Conservation (phyloP, 2,113 vertebrate genomes). For the Thamnophis sirtalis region DNA sequence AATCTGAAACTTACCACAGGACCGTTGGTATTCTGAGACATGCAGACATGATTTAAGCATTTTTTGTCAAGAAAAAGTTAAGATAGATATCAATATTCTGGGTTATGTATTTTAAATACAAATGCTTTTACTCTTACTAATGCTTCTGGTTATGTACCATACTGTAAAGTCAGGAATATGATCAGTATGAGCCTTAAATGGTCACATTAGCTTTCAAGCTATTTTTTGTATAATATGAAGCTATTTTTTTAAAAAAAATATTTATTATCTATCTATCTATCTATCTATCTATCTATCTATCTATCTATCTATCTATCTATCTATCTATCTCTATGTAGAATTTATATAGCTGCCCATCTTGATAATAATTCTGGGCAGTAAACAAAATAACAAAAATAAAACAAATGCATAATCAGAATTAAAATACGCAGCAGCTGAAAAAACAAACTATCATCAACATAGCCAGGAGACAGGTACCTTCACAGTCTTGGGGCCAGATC, state of each 20-base stretch:
- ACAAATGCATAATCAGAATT: neutral
- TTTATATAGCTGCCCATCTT: neutral
- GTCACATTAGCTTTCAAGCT: neutral
- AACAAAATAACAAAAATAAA: neutral
- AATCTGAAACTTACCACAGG: neutral
- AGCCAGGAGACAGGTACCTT: neutral
- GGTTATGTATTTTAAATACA: neutral
- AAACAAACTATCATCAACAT: neutral
- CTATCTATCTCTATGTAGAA: neutral
- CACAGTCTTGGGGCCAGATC: neutral
- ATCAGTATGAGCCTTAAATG: neutral
- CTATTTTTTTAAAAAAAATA: too few relatives aligned
- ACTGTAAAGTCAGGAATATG: neutral
- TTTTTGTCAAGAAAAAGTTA: neutral
- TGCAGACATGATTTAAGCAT: neutral
- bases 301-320: neutral
- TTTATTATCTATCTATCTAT: too few relatives aligned
- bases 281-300: too few relatives aligned
- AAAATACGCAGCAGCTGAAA: neutral
- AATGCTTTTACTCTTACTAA: neutral
- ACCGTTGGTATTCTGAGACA: neutral
- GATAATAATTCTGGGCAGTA: neutral
- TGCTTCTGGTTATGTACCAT: neutral
- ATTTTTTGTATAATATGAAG: neutral
- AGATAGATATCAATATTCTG: neutral